Conservation (phyloP, 2,888 invertebrate species). For the Leucophora obtusa region DNA sequence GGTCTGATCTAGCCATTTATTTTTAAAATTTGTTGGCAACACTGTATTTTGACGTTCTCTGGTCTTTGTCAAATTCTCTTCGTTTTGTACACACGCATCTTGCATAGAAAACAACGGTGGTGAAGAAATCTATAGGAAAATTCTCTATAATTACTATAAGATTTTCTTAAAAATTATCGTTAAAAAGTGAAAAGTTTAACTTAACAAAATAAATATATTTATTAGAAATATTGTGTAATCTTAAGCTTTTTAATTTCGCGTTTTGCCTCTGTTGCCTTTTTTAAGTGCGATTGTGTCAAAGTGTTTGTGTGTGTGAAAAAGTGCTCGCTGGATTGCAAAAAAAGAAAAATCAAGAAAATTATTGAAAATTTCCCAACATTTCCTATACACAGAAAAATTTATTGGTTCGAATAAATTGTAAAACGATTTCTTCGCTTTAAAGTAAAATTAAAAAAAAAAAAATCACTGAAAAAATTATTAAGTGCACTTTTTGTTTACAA, state of each 20-base stretch:
- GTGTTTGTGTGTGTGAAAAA: slow-evolving; percentile 33
- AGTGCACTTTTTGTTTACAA: slow-evolving; percentile 47
- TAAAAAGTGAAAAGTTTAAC: slow-evolving; percentile 1
- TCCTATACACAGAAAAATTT: slow-evolving; percentile 22
- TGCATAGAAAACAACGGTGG: slow-evolving; percentile 47
- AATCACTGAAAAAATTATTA: slow-evolving; percentile 4
- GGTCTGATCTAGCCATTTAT: no score
- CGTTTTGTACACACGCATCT: slow-evolving; percentile 57
- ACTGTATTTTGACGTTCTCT: slow-evolving; percentile 54
- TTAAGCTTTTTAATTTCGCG: neutral
- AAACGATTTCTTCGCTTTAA: no score
- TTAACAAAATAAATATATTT: slow-evolving; percentile 16
- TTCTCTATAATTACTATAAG: slow-evolving; percentile 26
- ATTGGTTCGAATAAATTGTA: slow-evolving; percentile 20
- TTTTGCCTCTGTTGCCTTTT: slow-evolving; percentile 13
- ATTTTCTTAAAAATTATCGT: neutral
- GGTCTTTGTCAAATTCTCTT: slow-evolving; percentile 65
- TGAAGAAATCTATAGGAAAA: slow-evolving; percentile 46
- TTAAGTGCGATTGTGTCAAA: slow-evolving; percentile 32
- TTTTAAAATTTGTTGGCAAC: no score
- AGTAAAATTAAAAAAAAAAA: no score
- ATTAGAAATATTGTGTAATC: slow-evolving; percentile 22
- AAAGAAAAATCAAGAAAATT: slow-evolving; percentile 51
- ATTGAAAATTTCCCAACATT: slow-evolving; percentile 35
- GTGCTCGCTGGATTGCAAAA: slow-evolving; percentile 27